Conservation (phyloP, 1,140 invertebrate species). For the Penaeus indicus region DNA sequence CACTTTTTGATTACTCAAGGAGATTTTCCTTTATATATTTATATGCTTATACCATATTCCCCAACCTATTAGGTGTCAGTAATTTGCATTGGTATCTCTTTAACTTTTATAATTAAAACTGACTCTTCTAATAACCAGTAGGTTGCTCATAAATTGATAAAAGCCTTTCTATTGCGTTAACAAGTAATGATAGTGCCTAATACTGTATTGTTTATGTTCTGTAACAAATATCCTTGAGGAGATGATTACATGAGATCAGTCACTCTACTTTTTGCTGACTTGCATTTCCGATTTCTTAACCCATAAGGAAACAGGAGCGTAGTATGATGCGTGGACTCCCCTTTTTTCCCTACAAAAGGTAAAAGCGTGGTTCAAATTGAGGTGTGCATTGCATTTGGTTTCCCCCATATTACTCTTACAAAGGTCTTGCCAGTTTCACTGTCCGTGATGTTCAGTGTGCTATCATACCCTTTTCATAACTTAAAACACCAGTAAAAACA, state of each 20-base stretch:
- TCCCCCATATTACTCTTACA: conserved; percentile 20
- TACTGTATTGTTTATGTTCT: conserved; percentile 13
- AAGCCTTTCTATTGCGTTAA: not conserved
- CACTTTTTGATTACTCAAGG: too few relatives aligned
- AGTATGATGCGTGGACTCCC: conserved; percentile 36
- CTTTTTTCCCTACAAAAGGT: conserved; percentile 43
- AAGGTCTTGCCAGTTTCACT: conserved; percentile 32
- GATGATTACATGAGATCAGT: not conserved
- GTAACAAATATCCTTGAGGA: not conserved
- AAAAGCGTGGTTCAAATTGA: conserved; percentile 37
- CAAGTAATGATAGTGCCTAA: conserved; percentile 26
- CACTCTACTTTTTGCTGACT: conserved; percentile 33
- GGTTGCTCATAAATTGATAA: too few relatives aligned
- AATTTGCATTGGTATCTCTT: too few relatives aligned
- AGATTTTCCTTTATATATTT: too few relatives aligned
- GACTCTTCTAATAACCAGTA: too few relatives aligned
- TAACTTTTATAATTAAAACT: too few relatives aligned
- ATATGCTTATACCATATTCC: too few relatives aligned
- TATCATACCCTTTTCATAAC: conserved; percentile 29
- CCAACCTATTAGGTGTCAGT: too few relatives aligned
- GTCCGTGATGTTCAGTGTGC: conserved; percentile 12
- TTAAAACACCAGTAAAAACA: conserved; percentile 13
- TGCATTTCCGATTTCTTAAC: conserved; percentile 51
- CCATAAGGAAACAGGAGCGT: conserved; percentile 44
- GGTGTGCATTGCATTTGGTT: conserved; percentile 43